Evolutionary conservation across 2,797 vertebrate species (phyloP).

Genomic region (Thamnophis elegans): DNA sequence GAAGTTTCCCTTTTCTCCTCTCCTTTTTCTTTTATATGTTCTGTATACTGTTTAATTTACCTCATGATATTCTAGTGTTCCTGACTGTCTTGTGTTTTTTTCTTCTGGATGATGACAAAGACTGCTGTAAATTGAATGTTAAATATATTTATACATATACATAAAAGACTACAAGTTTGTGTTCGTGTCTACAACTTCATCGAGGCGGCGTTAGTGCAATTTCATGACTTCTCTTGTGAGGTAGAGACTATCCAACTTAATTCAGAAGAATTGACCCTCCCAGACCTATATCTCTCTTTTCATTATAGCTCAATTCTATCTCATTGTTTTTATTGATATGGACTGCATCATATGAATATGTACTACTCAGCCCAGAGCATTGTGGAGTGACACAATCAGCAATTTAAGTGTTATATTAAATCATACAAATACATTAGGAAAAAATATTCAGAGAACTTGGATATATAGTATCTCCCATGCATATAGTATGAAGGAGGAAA

Average conservation of each 20-base stretch:
- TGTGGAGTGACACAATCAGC: background rate
- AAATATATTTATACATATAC: too few relatives aligned
- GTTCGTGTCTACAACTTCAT: background rate
- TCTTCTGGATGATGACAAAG: background rate
- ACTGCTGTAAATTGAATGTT: background rate
- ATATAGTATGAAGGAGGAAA: background rate
- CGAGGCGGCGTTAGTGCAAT: background rate
- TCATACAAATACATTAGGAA: background rate
- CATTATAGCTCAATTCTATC: background rate
- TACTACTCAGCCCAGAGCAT: background rate
- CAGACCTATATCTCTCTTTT: background rate
- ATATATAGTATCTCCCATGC: conserved; percentile 11
- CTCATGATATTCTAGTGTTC: background rate
- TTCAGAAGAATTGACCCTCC: background rate
- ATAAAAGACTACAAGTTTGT: background rate
- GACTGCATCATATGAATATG: background rate
- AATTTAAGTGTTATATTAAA: background rate
- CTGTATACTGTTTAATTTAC: background rate
- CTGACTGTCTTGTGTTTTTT: background rate
- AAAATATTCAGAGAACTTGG: background rate
- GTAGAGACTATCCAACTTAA: background rate
- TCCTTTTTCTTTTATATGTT: background rate
- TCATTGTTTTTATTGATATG: background rate
- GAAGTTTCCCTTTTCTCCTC: background rate
- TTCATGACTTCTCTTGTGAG: background rate